These are phyloP conservation scores for Drosophila mercatorum DNA, from an alignment of 2,888 invertebrate genomes.

Conservation along the genomic window DNA sequence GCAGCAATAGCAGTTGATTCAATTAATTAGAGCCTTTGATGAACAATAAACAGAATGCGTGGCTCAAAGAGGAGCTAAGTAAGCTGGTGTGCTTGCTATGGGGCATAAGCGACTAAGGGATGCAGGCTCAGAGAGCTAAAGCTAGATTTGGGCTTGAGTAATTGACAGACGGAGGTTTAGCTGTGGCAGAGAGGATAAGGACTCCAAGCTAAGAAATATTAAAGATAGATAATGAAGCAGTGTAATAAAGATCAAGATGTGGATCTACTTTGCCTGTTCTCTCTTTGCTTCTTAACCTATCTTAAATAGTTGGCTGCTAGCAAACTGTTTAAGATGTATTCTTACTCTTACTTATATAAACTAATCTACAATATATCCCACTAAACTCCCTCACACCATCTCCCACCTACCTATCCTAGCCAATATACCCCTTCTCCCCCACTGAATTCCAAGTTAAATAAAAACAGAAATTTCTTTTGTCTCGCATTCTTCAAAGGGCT, in stretches of 20 bases:
- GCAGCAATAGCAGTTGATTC: slow-evolving; percentile 17
- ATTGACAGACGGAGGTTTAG: background rate
- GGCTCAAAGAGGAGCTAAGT: background rate
- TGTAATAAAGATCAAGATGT: too few species aligned
- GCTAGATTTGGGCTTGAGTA: too few species aligned
- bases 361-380: too few species aligned
- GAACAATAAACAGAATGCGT: background rate
- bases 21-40: slow-evolving; percentile 27
- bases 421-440: background rate
- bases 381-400: background rate
- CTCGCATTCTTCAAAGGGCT: background rate
- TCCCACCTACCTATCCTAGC: background rate
- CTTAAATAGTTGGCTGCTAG: too few species aligned
- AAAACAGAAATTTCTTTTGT: background rate
- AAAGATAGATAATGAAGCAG: too few species aligned
- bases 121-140: background rate
- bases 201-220: too few species aligned
- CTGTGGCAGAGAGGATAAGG: background rate
- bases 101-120: background rate
- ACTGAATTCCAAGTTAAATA: background rate
- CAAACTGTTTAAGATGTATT: too few species aligned
- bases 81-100: too few species aligned
- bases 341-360: too few species aligned
- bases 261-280: too few species aligned
- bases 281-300: too few species aligned